Base-by-base conservation (phyloP, 1,140 invertebrate species). In the Spodoptera litura region DNA sequence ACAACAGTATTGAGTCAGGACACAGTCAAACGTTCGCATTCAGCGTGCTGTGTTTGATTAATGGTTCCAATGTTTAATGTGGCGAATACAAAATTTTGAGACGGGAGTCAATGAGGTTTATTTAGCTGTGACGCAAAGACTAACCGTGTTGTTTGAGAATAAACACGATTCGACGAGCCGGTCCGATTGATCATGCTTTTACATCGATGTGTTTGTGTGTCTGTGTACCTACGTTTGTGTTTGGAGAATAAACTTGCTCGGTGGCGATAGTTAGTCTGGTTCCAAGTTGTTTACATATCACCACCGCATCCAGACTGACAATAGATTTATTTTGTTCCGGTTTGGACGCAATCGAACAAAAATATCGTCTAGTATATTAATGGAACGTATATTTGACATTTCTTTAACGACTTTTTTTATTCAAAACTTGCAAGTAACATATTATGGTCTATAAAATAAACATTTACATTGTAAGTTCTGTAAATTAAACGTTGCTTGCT, bases 201-300 rank as follows among this genome's bases (percentile, higher is more conserved):
- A 78, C 38, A 44, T 38, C 38, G 11, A 72, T 55, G 55, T 59
- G 52, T 55, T 11, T 38, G 10, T 55, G 55, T 59, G 52, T 35
- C 20, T 38, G 10, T 56, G 58, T 64, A 31, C 58, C 44, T 62
- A 62, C 49, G 51, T 31, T 75, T 38, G 20, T 80, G 89, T 89
- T 90, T 88, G 84, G 79, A 86, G 83, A 92, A 89, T 89, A 90
- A 91, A 88, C 86, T 90, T 85, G 83, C 84, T 88, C 87, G 82
- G 83, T 82, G 78, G 68, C 83, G 79, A 87, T 88, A 87, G 84
- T 87, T 84, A 78, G 78, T 74, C 74, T 78, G 78, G 62, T 78
- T 86, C 83, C 72, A 81, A 71, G 79, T 90, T 93, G 90, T 93
- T 90, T 89, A 89, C 87, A 75, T 91, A 89, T 89, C 86, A 84